These are phyloP conservation scores for Calameuta idolon DNA, from an alignment of 2,888 invertebrate genomes.

Conservation along the genomic window DNA sequence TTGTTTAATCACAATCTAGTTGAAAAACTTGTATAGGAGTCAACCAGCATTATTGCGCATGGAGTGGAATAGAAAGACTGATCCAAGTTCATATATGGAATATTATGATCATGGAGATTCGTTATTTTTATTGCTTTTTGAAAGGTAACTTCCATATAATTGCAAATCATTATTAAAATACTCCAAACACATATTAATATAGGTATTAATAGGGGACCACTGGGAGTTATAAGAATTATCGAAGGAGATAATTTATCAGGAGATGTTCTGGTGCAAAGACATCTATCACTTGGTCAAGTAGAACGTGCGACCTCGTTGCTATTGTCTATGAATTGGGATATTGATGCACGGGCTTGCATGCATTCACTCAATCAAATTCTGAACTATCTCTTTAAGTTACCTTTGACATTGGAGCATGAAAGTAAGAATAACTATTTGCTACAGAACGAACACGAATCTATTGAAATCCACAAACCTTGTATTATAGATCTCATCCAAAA, in stretches of 20 bases:
- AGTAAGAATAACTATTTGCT: slow-evolving; percentile 53
- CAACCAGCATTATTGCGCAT: slow-evolving; percentile 72
- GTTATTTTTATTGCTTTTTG: slow-evolving; percentile 72
- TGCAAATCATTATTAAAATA: slow-evolving; percentile 14
- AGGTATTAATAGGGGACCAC: slow-evolving; percentile 68
- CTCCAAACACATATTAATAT: slow-evolving; percentile 18
- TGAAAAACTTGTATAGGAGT: slow-evolving; percentile 40
- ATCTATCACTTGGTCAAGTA: slow-evolving; percentile 74
- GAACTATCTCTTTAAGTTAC: slow-evolving; percentile 74
- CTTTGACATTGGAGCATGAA: slow-evolving; percentile 73
- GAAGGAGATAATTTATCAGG: slow-evolving; percentile 71
- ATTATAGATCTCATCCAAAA: slow-evolving; percentile 72
- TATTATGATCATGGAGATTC: slow-evolving; percentile 69
- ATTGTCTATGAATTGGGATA: slow-evolving; percentile 82
- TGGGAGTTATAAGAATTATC: slow-evolving; percentile 70
- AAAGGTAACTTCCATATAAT: slow-evolving; percentile 62
- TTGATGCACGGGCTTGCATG: slow-evolving; percentile 80
- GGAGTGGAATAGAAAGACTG: slow-evolving; percentile 72
- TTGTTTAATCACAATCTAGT: background rate
- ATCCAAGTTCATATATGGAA: slow-evolving; percentile 62
- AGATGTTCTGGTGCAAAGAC: slow-evolving; percentile 74
- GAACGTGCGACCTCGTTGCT: slow-evolving; percentile 78
- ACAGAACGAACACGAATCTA: too few species aligned
- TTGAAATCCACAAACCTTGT: background rate
- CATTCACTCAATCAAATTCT: slow-evolving; percentile 80